Base-by-base conservation (phyloP, 1,140 invertebrate genomes). In the Nymphalis io region DNA sequence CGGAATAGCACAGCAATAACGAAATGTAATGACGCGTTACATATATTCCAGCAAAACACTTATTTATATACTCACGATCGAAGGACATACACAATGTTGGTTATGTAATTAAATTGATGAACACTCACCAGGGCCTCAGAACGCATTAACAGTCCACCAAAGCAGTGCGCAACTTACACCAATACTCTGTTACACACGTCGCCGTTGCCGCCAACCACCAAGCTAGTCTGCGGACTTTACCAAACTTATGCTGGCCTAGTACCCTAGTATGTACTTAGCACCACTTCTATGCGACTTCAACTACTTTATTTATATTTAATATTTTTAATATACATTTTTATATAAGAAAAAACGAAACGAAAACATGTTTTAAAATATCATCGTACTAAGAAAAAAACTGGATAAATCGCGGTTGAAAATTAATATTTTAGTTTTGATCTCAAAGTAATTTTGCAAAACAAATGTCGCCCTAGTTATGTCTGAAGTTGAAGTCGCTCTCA, bases 151-250 rank as follows among this genome's bases (percentile, higher is more conserved):
- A 87, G 81, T 87, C 80, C 87, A 90, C 87, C 87, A 89, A 90
- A 90, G 88, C 88, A 89, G 88, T 90, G 88, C 86, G 77, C 79
- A 83, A 86, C 83, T 88, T 88, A 89, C 85, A 87, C 87, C 85
- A 82, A 86, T 80, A 84, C 71, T 84, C 80, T 74, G 83, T 88
- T 88, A 90, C 85, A 87, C 84, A 85, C 85, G 82, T 65, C 83
- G 87, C 75, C 75, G 81, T 66, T 76, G 84, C 81, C 80, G 79
- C 78, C 83, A 84, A 81, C 77, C 86, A 88, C 88, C 88, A 89
- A 89, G 87, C 87, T 79, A 87, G 74, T 82, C 85, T 84, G 83
- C 87, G 84, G 85, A 83, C 83, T 87, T 82, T 79, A 87, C 82
- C 80, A 84, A 86, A 87, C 84, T 85, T 88, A 88, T 83, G 88